Evolutionary conservation across 2,888 invertebrate species (phyloP), one percentile per base, ranked within the genome.

Genomic region (Orchestes rusci): DNA sequence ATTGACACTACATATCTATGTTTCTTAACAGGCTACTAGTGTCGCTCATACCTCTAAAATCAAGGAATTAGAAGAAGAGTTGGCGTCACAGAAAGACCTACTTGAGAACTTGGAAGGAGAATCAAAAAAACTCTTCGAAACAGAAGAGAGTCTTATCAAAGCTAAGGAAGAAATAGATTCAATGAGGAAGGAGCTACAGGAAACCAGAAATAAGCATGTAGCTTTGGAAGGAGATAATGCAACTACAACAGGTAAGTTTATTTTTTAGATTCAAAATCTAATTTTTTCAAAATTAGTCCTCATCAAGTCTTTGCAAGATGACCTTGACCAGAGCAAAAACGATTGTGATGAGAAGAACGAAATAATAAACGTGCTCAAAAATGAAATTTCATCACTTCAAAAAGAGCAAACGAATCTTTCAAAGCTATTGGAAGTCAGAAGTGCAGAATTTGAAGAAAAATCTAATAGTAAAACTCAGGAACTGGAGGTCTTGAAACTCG

Each of bases 61-160:
- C 49, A 66, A 68, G 53, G 71, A 73, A 52, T 60, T 77, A 30
- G 71, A 76, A 56, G 63, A 64, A 42, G 58, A 64, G 45, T 56
- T 76, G 19, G 57, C 60, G 7, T 64, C 66, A 43, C 73, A 74
- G 57, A 64, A 69, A 38, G 66, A 68, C 43, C 68, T 70, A 48
- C 60, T 67, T 2, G 70, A 73, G 54, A 64, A 62, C 36, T 57
- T 73, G 3, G 74, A 75, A 59, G 61, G 60, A 46, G 81, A 72
- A 64, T 74, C 56, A 63, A 77, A 69, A 66, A 74, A 75, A 70
- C 65, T 65, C 23, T 78, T 79, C 23, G 82, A 82, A 66, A 71
- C 79, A 31, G 76, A 80, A 45, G 80, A 83, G 58, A 75, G 76
- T 48, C 70, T 82, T 52, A 73, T 77, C 1, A 75, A 75, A 58